Base-by-base conservation (phyloP, 2,113 vertebrate genomes). In the Hypomesus transpacificus region DNA sequence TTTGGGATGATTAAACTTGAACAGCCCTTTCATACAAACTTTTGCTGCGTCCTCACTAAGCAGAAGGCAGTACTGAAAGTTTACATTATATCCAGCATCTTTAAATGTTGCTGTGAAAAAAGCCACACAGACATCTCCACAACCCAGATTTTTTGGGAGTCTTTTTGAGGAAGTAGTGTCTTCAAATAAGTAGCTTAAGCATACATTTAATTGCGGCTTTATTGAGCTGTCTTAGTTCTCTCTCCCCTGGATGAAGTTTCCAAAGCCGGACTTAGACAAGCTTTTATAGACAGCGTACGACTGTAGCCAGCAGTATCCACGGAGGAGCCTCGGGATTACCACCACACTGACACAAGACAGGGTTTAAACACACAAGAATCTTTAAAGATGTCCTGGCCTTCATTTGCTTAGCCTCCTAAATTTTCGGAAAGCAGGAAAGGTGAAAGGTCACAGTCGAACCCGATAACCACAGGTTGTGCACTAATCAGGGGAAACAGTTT, bases 251-350 rank as follows among this genome's bases (percentile, higher is more conserved):
- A 58, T 82, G 71, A 64, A 73, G 69, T 69, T 80, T 69, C 31
- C 16, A 56, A 69, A 74, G 68, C 31, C 65, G 53, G 69, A 51
- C 56, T 82, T 68, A 34, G 60, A 71, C 71, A 81, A 22, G 57
- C 70, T 80, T 52, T 39, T 61, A 75, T 17, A 62, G 74, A 76
- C 60, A 66, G 71, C 67, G 4, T 7, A 0, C 58, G 63, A 51
- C 62, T 3, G 9, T 28, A 31, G 39, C 24, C 57, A 3, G 3
- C 31, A 14, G 26, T 70, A 73, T 69, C 68, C 31, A 51, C 65
- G 66, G 66, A 75, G 73, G 70, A 69, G 65, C 52, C 78, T 54
- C 54, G 60, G 75, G 73, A 80, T 87, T 85, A 85, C 78, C 39
- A 82, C 21, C 53, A 76, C 58, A 72, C 70, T 78, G 74, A 53